Evolutionary conservation across 1,140 invertebrate genomes (phyloP).

Genomic region (Patella vulgata): DNA sequence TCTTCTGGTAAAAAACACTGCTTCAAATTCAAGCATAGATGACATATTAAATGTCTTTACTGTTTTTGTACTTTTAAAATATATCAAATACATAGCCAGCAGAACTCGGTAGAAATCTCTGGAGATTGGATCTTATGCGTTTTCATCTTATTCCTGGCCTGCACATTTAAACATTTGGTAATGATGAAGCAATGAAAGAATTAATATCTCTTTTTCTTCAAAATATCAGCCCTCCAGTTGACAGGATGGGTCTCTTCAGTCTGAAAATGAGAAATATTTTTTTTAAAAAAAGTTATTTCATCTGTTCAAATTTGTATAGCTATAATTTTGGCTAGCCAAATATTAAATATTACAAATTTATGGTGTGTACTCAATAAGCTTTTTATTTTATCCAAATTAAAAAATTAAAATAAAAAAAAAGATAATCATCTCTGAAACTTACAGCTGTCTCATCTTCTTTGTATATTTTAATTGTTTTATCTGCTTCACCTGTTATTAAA

Average conservation of each 20-base stretch:
- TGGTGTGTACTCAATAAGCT: background rate
- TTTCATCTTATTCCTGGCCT: too few species aligned
- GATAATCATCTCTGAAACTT: slow-evolving; percentile 50
- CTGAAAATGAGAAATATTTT: slow-evolving; percentile 67
- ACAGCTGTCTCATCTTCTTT: slow-evolving; percentile 95
- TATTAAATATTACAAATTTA: background rate
- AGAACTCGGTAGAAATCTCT: too few species aligned
- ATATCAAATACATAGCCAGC: too few species aligned
- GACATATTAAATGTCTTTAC: too few species aligned
- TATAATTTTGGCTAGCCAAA: background rate
- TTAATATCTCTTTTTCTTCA: slow-evolving; percentile 88
- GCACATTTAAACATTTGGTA: too few species aligned
- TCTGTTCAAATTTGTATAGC: background rate
- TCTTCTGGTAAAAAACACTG: too few species aligned
- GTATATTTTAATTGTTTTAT: slow-evolving; percentile 99
- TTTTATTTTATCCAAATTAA: background rate
- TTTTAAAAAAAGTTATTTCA: background rate
- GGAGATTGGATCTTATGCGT: too few species aligned
- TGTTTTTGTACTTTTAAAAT: too few species aligned
- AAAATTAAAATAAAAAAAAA: background rate
- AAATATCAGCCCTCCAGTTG: slow-evolving; percentile 95
- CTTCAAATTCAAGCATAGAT: too few species aligned
- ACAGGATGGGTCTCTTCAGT: slow-evolving; percentile 97
- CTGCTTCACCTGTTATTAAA: slow-evolving; percentile 96
- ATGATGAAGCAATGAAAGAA: too few species aligned